Base-by-base conservation (phyloP, 2,797 vertebrate genomes). In the Sebastes matsubarae region DNA sequence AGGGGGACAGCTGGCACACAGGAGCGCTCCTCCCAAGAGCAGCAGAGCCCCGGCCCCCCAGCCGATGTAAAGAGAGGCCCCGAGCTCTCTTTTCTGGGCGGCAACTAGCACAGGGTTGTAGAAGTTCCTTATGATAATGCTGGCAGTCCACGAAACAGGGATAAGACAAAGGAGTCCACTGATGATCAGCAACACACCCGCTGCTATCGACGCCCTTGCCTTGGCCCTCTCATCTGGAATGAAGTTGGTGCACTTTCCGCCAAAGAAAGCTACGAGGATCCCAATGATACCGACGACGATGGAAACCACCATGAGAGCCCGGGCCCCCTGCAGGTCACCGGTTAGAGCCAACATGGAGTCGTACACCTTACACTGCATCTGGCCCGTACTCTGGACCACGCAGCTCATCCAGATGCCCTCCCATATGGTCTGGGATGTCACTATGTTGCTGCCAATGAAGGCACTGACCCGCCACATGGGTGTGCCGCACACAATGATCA, bases 41-140 rank as follows among this genome's bases (percentile, higher is more conserved):
- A 98, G 89, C 54, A 99, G 93, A 0, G 80, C 94, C 0, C 96
- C 92, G 1, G 97, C 94, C 0, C 95, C 98, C 97, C 97, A 99
- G 79, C 98, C 98, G 1, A 99, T 92, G 77, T 98, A 99, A 22
- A 99, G 93, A 0, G 97, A 96, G 0, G 97, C 94, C 0, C 98
- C 98, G 6, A 99, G 85, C 87, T 99, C 98, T 50, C 97, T 90
- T 83, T 96, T 97, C 85, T 94, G 96, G 2, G 90, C 87, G 0
- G 94, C 94, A 0, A 90, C 12, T 1, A 95, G 14, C 52, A 94
- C 0, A 0, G 96, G 94, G 88, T 93, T 96, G 88, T 96, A 97
- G 88, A 97, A 97, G 86, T 96, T 75, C 22, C 29, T 87, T 29
- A 96, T 94, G 89, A 96, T 88, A 1, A 87, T 76, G 25, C 90